Evolutionary conservation across 2,888 invertebrate genomes (phyloP).

Genomic region (Lasioglossum morio): DNA sequence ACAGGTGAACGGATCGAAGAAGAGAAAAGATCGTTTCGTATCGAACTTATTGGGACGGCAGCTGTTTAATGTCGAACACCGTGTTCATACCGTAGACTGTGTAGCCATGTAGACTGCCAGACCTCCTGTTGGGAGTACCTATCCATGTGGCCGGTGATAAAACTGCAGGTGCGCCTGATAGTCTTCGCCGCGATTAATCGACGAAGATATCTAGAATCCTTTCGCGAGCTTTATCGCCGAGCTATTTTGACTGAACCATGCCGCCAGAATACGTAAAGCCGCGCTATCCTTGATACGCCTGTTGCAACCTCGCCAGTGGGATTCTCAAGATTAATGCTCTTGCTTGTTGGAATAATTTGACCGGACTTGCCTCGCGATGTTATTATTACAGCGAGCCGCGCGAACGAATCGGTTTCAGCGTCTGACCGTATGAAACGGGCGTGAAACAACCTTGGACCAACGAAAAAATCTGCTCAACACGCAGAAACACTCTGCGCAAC

Average conservation of each 20-base stretch:
- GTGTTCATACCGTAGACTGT: conserved; percentile 31
- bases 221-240: conserved; percentile 24
- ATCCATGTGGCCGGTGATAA: conserved; percentile 62
- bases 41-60: conserved; percentile 42
- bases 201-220: conserved; percentile 48
- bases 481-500: background rate
- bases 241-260: conserved; percentile 34
- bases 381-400: background rate
- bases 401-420: background rate
- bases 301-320: conserved; percentile 8
- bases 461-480: background rate
- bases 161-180: conserved; percentile 59
- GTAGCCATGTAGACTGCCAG: background rate
- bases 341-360: conserved; percentile 22
- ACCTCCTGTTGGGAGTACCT: conserved; percentile 64
- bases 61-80: conserved; percentile 39
- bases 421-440: background rate
- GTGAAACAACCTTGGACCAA: background rate
- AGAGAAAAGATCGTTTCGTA: conserved; percentile 52
- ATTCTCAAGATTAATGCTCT: conserved; percentile 22
- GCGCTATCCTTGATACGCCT: background rate
- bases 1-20: conserved; percentile 42
- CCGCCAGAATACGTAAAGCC: background rate
- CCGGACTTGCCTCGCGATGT: background rate
- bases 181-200: conserved; percentile 66